A percentile compares a stretch with the other conserved stretches of the same genome.
phyloP scores from a whole-genome alignment of 2,888 invertebrate genomes.

The Byasa hedistus region DNA sequence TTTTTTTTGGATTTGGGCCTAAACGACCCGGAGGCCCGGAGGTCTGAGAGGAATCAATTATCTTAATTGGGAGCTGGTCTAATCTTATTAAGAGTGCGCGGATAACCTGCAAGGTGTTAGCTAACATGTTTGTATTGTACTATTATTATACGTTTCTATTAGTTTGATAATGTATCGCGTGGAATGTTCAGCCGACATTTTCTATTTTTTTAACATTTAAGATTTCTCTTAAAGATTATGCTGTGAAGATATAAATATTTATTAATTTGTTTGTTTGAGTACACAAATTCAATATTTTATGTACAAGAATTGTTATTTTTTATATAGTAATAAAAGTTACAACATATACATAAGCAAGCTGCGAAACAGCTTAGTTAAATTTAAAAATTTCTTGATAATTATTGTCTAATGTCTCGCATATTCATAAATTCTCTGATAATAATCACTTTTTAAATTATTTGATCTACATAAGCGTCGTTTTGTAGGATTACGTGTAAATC shows the following conservation, averaged over 20 bases:
- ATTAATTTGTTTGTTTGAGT: too few relatives aligned
- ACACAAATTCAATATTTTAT: too few relatives aligned
- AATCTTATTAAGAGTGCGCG: conserved; percentile 61
- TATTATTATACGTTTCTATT: conserved; percentile 42
- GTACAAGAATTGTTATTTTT: too few relatives aligned
- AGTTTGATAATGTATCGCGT: conserved; percentile 11
- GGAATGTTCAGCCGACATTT: not conserved
- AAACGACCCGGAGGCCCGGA: conserved; percentile 60
- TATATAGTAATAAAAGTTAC: too few relatives aligned
- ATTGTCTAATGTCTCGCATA: too few relatives aligned
- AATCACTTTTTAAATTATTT: too few relatives aligned
- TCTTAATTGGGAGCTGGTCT: conserved; percentile 71
- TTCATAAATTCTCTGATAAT: too few relatives aligned
- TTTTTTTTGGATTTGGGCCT: conserved; percentile 50
- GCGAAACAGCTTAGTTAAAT: too few relatives aligned
- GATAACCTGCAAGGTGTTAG: conserved; percentile 53
- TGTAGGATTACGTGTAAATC: not conserved
- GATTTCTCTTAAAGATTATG: not conserved
- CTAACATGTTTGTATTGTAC: conserved; percentile 49
- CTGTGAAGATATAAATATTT: too few relatives aligned
- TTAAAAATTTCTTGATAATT: too few relatives aligned
- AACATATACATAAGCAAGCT: too few relatives aligned
- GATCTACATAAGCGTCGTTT: not conserved
- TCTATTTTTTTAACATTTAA: not conserved
- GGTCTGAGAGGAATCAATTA: conserved; percentile 70